phyloP scores from a whole-genome alignment of 2,113 vertebrate genomes.

The Percopsis transmontana region DNA sequence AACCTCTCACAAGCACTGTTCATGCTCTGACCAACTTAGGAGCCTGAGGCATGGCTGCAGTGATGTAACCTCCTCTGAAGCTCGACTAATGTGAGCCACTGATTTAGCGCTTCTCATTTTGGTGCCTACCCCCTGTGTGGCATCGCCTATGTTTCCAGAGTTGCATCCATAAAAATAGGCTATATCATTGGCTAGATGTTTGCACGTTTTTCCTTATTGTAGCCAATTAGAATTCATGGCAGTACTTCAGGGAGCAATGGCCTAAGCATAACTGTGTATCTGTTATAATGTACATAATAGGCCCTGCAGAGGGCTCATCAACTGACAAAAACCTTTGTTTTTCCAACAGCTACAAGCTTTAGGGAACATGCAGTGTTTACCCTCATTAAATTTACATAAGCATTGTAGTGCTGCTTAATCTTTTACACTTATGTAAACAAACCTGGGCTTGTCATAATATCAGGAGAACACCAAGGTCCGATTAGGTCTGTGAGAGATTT shows the following conservation, averaged over 20 bases:
- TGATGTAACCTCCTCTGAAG: conserved; percentile 76
- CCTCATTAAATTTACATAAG: conserved; percentile 64
- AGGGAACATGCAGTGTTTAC: conserved; percentile 51
- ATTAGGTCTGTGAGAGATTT: conserved; percentile 26
- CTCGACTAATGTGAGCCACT: conserved; percentile 67
- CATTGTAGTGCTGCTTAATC: conserved; percentile 51
- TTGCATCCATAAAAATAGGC: conserved; percentile 50
- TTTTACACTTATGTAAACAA: conserved; percentile 66
- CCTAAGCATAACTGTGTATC: conserved; percentile 52
- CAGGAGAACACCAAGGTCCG: conserved; percentile 46
- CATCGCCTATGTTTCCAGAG: conserved; percentile 51
- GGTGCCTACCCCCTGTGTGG: conserved; percentile 52
- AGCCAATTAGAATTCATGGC: conserved; percentile 57
- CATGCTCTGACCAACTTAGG: conserved; percentile 64
- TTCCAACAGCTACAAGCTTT: conserved; percentile 43
- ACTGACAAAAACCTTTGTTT: conserved; percentile 59
- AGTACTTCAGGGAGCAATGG: conserved; percentile 52
- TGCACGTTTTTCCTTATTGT: conserved; percentile 51
- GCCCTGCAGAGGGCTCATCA: conserved; percentile 60
- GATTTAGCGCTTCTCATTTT: conserved; percentile 64
- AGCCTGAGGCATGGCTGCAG: conserved; percentile 61
- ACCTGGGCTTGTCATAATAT: conserved; percentile 47
- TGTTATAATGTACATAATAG: conserved; percentile 58
- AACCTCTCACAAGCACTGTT: conserved; percentile 71
- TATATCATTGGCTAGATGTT: conserved; percentile 40